Base-by-base conservation (phyloP, 2,888 invertebrate species). In the Pardosa pseudoannulata region DNA sequence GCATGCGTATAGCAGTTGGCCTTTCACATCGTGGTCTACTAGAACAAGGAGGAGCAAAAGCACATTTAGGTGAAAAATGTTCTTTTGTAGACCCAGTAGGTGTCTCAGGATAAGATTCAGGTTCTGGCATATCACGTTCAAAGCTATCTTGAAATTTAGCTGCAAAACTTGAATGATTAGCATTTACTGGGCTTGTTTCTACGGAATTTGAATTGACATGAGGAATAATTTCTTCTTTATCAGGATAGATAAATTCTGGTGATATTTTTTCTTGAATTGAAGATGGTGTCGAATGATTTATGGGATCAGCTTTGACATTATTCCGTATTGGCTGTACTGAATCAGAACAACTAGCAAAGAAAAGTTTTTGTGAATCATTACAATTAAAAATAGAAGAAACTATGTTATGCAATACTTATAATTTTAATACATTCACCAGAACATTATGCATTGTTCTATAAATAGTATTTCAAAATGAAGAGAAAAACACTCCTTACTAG, bases 31-130 rank as follows among this genome's bases (percentile, higher is more conserved):
- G 39, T 29, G 32, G 41, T 19, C 87, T 65, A 16, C 39, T 29
- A 13, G 79, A 27, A 46, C 71, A 87, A 39, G 87, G 75, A 67
- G 80, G 74, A 2, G 85, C 39, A 67, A 67, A 87, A 27, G 71
- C 73, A 71, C 79, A 86, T 41, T 74, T 71, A 11, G 87, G 80
- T 46, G 80, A 87, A 80, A 76, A 80, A 72, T 85, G 85, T 31
- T 85, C 80, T 67, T 72, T 88, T 64, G 78, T 72, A 28, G 67
- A 68, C 2, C 80, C 80, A 39, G 76, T 64, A 19, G 78, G 83
- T n/a, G 83, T 79, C 28, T 78, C 83, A 31, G 78, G 73, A 56
- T 36, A 36, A 0, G 65, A 62, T 13, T 85, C 83, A 6, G 41
- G 56, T 23, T 85, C 83, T 39, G 65, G 78, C 19, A 67, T 29